Conservation (phyloP, 1,140 invertebrate species). For the Brachionus manjavacas region DNA sequence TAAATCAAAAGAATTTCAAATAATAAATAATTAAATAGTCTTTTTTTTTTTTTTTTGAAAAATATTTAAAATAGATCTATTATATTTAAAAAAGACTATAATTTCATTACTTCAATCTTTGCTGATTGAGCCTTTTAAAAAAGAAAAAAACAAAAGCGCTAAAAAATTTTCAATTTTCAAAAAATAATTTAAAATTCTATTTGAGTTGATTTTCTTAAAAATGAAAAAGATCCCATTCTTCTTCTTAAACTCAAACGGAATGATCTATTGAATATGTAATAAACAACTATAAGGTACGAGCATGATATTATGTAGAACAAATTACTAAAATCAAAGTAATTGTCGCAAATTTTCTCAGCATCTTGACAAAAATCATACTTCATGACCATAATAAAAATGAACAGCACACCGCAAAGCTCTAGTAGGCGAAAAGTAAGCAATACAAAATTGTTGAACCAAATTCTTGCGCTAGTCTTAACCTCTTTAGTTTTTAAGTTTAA, state of each 20-base stretch:
- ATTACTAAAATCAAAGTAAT: slow-evolving; percentile 16
- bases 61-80: no score
- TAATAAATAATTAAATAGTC: no score
- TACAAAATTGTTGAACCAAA: neutral
- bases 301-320: neutral
- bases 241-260: neutral
- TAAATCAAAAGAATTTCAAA: no score
- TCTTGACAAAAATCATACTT: slow-evolving; percentile 10
- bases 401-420: neutral
- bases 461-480: neutral
- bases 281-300: neutral
- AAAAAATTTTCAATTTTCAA: no score
- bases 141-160: no score
- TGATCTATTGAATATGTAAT: neutral
- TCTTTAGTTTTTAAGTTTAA: neutral
- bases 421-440: neutral
- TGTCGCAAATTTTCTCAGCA: neutral
- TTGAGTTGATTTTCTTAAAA: neutral
- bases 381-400: neutral
- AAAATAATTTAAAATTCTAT: neutral
- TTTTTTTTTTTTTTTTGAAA: no score
- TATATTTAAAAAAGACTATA: no score
- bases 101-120: no score
- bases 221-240: neutral
- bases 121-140: no score